Base-by-base conservation (phyloP, 2,888 invertebrate species). In the Chouioia cunea region DNA sequence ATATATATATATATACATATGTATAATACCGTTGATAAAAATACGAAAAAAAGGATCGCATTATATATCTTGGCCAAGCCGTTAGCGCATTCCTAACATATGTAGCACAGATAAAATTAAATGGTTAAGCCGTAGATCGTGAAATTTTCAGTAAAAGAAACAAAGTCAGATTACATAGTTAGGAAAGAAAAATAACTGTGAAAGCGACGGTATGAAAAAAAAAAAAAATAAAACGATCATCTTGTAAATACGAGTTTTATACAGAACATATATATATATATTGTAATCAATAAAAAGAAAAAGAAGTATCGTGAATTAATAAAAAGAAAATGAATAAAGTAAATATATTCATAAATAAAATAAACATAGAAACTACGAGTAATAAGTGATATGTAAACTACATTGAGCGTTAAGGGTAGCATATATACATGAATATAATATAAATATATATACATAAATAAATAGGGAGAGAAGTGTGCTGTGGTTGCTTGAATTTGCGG, bases 161-260 rank as follows among this genome's bases (percentile, higher is more conserved):
- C 23, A 50, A 47, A 57, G 47, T 53, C 53, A 58, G 12, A 58
- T 76, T 75, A 77, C 75, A 71, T 75, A 73, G 66, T 76, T 72
- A 60, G 48, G 57, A 75, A 71, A 73, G 54, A 75, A 73, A 68
- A 70, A 72, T 70, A 60, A 77, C 74, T 75, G 74, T 71, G 68
- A 59, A 50, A 76, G 71, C 50, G 53, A 69, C 48, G 62, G 56
- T 48, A 52, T 54, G 50, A 73, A n/a, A 69, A 20, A 67, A 60
- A 69, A 71, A 69, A 74, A 64, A 75, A 54, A 65, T 71, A 81
- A 80, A 80, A 77, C 77, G 79, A 79, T 84, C 81, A 84, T 78
- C 81, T 79, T 84, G 84, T 85, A 85, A 77, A 85, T 85, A 85
- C 82, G 81, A 85, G 82, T 85, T 85, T 85, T 85, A 85, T 85